Evolutionary conservation across 1,140 invertebrate genomes (phyloP).

Genomic region (Eciton burchellii): DNA sequence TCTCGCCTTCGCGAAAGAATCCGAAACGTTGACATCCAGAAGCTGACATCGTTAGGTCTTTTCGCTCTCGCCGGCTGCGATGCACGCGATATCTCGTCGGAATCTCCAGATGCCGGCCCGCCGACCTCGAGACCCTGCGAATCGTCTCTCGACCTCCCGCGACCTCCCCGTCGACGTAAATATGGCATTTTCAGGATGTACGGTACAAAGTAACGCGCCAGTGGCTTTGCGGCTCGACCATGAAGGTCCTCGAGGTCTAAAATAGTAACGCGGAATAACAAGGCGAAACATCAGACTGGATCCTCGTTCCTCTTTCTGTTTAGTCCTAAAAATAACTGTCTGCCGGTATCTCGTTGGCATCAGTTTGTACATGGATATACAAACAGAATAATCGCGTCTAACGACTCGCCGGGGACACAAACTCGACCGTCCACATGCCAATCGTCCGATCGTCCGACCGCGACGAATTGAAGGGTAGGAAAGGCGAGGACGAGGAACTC

Average conservation of each 20-base stretch:
- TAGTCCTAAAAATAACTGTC: neutral
- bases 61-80: neutral
- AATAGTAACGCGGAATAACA: neutral
- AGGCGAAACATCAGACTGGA: neutral
- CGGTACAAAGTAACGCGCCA: no score
- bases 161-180: no score
- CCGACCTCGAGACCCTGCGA: no score
- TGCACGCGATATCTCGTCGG: no score
- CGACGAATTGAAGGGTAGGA: neutral
- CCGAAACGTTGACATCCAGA: slow-evolving; percentile 16
- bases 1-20: slow-evolving; percentile 16
- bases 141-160: no score
- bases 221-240: no score
- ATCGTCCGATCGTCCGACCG: neutral
- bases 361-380: no score
- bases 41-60: neutral
- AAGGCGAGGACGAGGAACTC: neutral
- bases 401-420: neutral
- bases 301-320: neutral
- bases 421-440: neutral
- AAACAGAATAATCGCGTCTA: neutral
- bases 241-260: no score
- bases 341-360: neutral
- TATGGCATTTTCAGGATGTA: no score
- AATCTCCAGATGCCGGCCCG: no score